These are phyloP conservation scores for Harpagoxenus sublaevis DNA, from an alignment of 2,888 invertebrate species.

Conservation along the genomic window DNA sequence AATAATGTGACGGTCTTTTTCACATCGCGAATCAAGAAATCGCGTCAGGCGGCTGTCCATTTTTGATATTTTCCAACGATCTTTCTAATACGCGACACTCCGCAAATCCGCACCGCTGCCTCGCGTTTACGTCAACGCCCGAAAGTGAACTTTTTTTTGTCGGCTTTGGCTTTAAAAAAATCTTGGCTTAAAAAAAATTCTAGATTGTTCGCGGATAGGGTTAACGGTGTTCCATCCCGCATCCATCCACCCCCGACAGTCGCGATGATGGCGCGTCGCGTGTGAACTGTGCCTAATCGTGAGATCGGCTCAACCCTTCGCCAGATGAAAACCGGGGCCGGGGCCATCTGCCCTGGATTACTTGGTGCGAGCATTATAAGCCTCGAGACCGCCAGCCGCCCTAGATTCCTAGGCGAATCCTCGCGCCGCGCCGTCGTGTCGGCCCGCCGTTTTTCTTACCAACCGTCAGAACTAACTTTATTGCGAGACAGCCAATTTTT, in stretches of 20 bases:
- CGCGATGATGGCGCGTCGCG: conserved; percentile 48
- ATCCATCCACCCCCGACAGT: conserved; percentile 33
- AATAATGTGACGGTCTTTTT: conserved; percentile 1
- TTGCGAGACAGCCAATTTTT: not conserved
- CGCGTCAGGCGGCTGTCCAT: not conserved
- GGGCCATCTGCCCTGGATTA: conserved; percentile 75
- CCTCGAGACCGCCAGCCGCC: conserved; percentile 36
- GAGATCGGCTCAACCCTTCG: conserved; percentile 76
- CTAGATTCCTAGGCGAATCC: conserved; percentile 55
- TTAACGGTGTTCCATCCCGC: not conserved
- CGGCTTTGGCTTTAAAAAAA: conserved; percentile 1
- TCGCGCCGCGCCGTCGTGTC: conserved; percentile 37
- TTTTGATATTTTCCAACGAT: conserved; percentile 42
- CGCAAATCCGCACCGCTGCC: conserved; percentile 21
- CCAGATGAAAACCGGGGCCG: conserved; percentile 58
- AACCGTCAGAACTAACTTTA: conserved; percentile 11
- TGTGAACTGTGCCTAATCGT: conserved; percentile 73
- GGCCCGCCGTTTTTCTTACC: conserved; percentile 28
- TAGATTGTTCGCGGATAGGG: conserved; percentile 24
- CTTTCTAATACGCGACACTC: conserved; percentile 20
- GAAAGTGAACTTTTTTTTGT: conserved; percentile 19
- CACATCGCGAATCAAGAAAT: conserved; percentile 2
- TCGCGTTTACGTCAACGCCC: not conserved
- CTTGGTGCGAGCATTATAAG: conserved; percentile 61
- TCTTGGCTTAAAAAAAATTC: conserved; percentile 12